Conservation (phyloP, 2,888 invertebrate genomes). For the Alsophila aescularia region DNA sequence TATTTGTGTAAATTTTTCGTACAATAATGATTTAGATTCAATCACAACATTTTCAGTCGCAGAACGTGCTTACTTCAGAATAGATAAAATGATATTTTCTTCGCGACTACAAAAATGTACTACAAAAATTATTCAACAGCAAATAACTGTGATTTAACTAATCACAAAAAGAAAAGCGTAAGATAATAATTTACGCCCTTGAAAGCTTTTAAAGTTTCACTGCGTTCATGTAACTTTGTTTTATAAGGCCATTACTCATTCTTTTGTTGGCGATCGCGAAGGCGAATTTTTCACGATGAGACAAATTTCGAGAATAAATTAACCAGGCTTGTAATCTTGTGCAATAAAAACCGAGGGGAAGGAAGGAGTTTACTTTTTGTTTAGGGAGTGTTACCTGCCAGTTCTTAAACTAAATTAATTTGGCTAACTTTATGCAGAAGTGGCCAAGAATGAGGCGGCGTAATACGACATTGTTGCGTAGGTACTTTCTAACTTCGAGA, state of each 20-base stretch:
- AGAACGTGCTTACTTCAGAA: too few relatives aligned
- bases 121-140: neutral
- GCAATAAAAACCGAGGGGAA: slow-evolving; percentile 58
- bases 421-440: slow-evolving; percentile 40
- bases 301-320: slow-evolving; percentile 83
- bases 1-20: too few relatives aligned
- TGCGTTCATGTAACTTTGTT: slow-evolving; percentile 78
- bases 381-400: slow-evolving; percentile 46
- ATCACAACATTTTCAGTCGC: too few relatives aligned
- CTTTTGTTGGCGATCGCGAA: slow-evolving; percentile 80
- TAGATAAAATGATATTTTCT: too few relatives aligned
- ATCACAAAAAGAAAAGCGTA: slow-evolving; percentile 47
- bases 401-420: slow-evolving; percentile 44
- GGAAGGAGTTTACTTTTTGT: slow-evolving; percentile 49
- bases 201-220: slow-evolving; percentile 73
- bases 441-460: slow-evolving; percentile 36
- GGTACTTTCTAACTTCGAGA: slow-evolving; percentile 37
- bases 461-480: slow-evolving; percentile 35
- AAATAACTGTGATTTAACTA: slow-evolving; percentile 8
- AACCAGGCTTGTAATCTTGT: slow-evolving; percentile 77
- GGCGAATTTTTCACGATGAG: slow-evolving; percentile 80
- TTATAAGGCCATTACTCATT: slow-evolving; percentile 78
- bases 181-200: slow-evolving; percentile 78
- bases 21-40: too few relatives aligned
- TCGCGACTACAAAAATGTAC: too few relatives aligned